Evolutionary conservation across 2,888 invertebrate genomes (phyloP), one percentile per base, ranked within the genome.

Genomic region (Drosophila atripex): DNA sequence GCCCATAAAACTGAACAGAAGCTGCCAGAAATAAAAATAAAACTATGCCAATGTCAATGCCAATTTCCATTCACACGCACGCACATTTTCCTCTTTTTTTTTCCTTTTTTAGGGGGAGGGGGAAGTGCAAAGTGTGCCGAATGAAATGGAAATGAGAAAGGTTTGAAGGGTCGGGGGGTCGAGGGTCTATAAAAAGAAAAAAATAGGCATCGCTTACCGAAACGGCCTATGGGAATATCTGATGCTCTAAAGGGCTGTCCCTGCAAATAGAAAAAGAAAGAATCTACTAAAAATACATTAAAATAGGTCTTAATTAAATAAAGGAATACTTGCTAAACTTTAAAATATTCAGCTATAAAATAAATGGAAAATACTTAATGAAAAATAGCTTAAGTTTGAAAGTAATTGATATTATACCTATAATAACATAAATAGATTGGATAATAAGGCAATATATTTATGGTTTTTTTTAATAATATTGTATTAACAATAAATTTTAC

Each of bases 1-100:
- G 85, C 74, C 73, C 73, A 80, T 84, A 77, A 86, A 80, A 79
- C 82, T 78, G 61, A 49, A 54, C 63, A 54, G 71, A 76, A 76
- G 28, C 32, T 16, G 50, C 41, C 30, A 23, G 52, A 46, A 64
- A 70, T 73, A 75, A 16, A 30, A 57, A 55, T 47, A 76, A 78
- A 80, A 80, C 86, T 85, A 82, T 82, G 79, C 76, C 76, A 64
- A 70, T 49, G 71, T 46, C 57, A 52, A 59, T 49, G 56, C 65
- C 69, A 68, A 58, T 63, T 46, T 63, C 68, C 77, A 76, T 76
- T 76, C 75, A 76, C 83, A 83, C 80, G 65, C 82, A 69, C 76
- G 66, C 71, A 65, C 60, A 49, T 63, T 35, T 25, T 38, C 18
- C 0, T 18, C 14, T 7, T 7, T 46, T 23, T 23, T 16, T 16